A percentile compares a stretch with the other conserved stretches of the same genome.
Evolutionary conservation across 1,140 invertebrate species (phyloP).

Genomic region (Lepidostoma basale): DNA sequence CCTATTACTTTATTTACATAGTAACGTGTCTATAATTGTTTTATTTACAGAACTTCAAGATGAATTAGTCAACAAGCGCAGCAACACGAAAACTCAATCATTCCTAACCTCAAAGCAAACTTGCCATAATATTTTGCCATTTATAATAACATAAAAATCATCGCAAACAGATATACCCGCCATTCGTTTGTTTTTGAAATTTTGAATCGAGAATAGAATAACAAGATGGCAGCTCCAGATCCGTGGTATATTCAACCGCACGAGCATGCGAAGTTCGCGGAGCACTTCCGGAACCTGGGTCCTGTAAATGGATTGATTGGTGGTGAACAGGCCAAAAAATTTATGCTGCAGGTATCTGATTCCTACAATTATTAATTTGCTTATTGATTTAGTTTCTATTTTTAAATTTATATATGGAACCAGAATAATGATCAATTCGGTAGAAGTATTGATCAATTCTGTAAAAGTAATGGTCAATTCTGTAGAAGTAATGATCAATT

Average conservation of each 20-base stretch:
- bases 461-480: too few relatives aligned
- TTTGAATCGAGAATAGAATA: not conserved
- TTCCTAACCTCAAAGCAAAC: too few relatives aligned
- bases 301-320: constrained; percentile 88
- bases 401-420: not conserved
- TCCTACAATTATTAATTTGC: not conserved
- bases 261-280: constrained; percentile 86
- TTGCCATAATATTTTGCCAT: too few relatives aligned
- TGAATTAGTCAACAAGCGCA: too few relatives aligned
- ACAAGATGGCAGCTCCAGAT: constrained; percentile 65
- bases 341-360: constrained; percentile 76
- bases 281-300: constrained; percentile 88
- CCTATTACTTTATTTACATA: too few relatives aligned
- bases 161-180: not conserved
- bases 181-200: not conserved
- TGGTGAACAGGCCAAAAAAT: constrained; percentile 93
- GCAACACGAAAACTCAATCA: too few relatives aligned
- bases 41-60: too few relatives aligned
- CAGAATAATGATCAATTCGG: too few relatives aligned
- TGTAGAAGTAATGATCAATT: too few relatives aligned
- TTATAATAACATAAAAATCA: not conserved
- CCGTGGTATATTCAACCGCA: constrained; percentile 87
- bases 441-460: too few relatives aligned
- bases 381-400: not conserved
- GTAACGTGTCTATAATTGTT: too few relatives aligned